Base-by-base conservation (phyloP, 2,113 vertebrate genomes). In the Rynchops niger region DNA sequence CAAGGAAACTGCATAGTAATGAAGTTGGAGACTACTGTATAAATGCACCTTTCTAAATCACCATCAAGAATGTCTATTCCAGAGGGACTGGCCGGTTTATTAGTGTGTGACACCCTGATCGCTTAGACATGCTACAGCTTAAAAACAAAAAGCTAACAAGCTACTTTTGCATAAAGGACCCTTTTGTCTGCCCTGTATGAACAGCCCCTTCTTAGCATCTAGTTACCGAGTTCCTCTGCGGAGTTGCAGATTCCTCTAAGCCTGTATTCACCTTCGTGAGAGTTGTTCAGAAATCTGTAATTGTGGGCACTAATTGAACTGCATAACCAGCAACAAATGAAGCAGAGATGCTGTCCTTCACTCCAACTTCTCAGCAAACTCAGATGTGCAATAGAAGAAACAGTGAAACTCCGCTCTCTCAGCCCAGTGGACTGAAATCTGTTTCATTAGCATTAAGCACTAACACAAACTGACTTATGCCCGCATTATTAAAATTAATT, bases 81-180 rank as follows among this genome's bases (percentile, higher is more conserved):
- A 32, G n/a, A 74, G 71, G 76, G 65, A 83, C 45, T 63, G 66
- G 30, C 82, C 72, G 92, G 79, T 91, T 93, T 90, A 90, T 95
- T 93, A 89, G 61, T 82, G 67, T 69, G 95, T 85, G 88, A 97
- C 86, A 86, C 36, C 49, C 30, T 61, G 81, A 97, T 84, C 29
- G 0, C 47, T 89, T 92, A 92, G 73, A 93, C 70, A 80, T 69
- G 84, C 77, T 87, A 81, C 80, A 59, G 70, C 70, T 97, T 93
- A 53, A 82, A 92, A 96, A 93, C 93, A 94, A 90, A 97, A 97
- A 91, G 91, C 94, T 96, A 97, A 97, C 86, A 97, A 97, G 79
- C 74, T 96, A 91, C 62, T 86, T 95, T 61, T 66, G 62, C 83
- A 96, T 76, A 92, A 91, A 74, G 69, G 49, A n/a, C 29, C 25